These are phyloP conservation scores for Isurus oxyrinchus DNA, from an alignment of 2,113 vertebrate genomes.

Conservation along the genomic window DNA sequence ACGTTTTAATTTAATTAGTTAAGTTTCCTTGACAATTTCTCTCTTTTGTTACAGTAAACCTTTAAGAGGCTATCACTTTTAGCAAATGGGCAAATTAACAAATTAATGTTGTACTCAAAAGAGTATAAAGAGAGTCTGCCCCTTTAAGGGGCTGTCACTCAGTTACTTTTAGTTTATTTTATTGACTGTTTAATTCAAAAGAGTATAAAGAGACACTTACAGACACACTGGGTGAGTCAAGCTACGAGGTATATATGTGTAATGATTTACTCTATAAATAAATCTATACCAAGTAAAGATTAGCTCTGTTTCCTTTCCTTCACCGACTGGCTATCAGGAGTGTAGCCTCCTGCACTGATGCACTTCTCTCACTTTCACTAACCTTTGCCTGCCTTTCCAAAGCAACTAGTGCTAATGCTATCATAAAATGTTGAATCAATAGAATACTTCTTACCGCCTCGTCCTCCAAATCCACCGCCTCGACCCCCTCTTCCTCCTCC, in stretches of 20 bases:
- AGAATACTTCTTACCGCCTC: slow-evolving; percentile 44
- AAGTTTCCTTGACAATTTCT: too few relatives aligned
- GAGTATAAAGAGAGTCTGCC: too few relatives aligned
- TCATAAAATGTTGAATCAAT: not conserved
- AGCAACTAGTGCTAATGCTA: not conserved
- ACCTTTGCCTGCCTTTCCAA: not conserved
- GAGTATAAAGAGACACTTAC: not conserved
- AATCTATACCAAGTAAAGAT: not conserved
- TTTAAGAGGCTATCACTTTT: too few relatives aligned
- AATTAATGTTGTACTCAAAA: too few relatives aligned
- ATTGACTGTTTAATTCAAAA: too few relatives aligned
- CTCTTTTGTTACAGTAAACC: too few relatives aligned
- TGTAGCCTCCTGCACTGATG: not conserved
- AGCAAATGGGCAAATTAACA: too few relatives aligned
- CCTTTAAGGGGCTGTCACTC: too few relatives aligned
- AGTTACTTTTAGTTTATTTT: too few relatives aligned
- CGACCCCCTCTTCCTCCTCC: slow-evolving; percentile 72
- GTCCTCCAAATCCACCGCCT: slow-evolving; percentile 54
- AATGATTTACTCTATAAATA: not conserved
- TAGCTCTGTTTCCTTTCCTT: not conserved
- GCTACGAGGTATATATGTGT: not conserved
- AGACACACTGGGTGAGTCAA: too few relatives aligned
- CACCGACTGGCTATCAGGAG: not conserved
- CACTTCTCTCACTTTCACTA: not conserved
- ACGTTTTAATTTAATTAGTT: too few relatives aligned